Base-by-base conservation (phyloP, 2,888 invertebrate genomes). In the Hydraecia micacea region DNA sequence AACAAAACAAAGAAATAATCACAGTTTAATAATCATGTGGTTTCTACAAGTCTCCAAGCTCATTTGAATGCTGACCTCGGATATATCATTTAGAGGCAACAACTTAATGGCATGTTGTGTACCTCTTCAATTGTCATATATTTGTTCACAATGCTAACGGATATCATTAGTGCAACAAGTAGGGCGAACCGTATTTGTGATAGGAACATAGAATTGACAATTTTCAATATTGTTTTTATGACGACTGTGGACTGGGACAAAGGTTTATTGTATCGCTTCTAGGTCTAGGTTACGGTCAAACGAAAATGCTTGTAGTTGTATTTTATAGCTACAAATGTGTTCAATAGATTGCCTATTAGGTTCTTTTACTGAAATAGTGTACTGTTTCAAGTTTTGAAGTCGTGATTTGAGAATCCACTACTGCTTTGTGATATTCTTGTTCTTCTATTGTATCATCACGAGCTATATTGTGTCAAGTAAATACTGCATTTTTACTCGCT, bases 151-250 rank as follows among this genome's bases (percentile, higher is more conserved):
- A 87, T 85, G 76, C 81, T 69, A 88, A 81, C 88, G 88, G 88
- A 88, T 88, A 87, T 88, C 76, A 86, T 88, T 87, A 88, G 42
- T 28, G 73, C 87, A 80, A 72, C 80, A 88, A 88, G 81, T 88
- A 88, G 88, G 87, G 87, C 88, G 84, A 65, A 80, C 73, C 28
- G 75, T 85, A 66, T 81, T 73, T 79, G 58, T 79, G 73, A 79
- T 80, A 77, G 80, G 66, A 79, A 81, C 65, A 73, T 55, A 36
- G 79, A 63, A 80, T 80, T 80, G 78, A 80, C 78, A 79, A 65
- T 79, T 86, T 79, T 75, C 75, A 79, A 85, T 83, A 74, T 83
- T 87, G 77, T 83, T 79, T 81, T 75, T 86, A 42, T 78, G 77
- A 81, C 32, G 68, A 75, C 15, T 81, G 58, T 21, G 9, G 72